Evolutionary conservation across 1,140 invertebrate species (phyloP).

Genomic region (Zophobas atratus): DNA sequence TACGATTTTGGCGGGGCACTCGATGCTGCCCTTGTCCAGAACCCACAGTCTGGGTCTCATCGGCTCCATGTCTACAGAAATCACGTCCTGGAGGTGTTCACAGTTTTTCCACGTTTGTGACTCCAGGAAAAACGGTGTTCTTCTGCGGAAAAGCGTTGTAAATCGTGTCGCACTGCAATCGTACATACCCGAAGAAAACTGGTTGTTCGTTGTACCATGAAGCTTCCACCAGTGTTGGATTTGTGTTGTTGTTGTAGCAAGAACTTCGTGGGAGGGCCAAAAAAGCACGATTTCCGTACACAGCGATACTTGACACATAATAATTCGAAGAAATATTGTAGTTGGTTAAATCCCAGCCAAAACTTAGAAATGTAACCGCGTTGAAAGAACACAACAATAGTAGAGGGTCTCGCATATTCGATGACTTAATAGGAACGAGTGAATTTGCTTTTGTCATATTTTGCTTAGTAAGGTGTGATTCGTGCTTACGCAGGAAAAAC

Average conservation of each 20-base stretch:
- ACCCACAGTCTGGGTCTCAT: constrained; percentile 60
- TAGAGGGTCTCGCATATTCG: no score
- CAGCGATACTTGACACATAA: constrained; percentile 58
- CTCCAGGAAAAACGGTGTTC: constrained; percentile 47
- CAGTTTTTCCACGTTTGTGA: constrained; percentile 59
- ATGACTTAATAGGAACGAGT: no score
- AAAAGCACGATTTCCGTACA: constrained; percentile 60
- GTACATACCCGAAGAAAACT: constrained; percentile 40
- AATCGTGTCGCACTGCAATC: constrained; percentile 34
- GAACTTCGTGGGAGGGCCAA: constrained; percentile 58
- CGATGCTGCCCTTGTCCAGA: constrained; percentile 59
- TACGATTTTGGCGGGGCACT: constrained; percentile 59
- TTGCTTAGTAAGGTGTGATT: no score
- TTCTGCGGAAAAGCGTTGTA: constrained; percentile 7
- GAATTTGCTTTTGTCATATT: no score
- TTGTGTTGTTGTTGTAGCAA: constrained; percentile 57
- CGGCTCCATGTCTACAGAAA: constrained; percentile 58
- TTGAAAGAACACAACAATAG: no score
- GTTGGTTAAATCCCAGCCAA: constrained; percentile 37
- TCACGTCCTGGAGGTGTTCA: constrained; percentile 58
- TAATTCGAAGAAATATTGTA: constrained; percentile 45
- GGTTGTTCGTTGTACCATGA: constrained; percentile 53
- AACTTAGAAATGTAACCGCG: neutral
- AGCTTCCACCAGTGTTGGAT: constrained; percentile 61
- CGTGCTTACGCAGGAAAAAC: no score